Percentiles rank a stretch among this genome's conserved stretches.
Conservation (phyloP, 2,797 vertebrate genomes). For the Psittacula derbiana region DNA sequence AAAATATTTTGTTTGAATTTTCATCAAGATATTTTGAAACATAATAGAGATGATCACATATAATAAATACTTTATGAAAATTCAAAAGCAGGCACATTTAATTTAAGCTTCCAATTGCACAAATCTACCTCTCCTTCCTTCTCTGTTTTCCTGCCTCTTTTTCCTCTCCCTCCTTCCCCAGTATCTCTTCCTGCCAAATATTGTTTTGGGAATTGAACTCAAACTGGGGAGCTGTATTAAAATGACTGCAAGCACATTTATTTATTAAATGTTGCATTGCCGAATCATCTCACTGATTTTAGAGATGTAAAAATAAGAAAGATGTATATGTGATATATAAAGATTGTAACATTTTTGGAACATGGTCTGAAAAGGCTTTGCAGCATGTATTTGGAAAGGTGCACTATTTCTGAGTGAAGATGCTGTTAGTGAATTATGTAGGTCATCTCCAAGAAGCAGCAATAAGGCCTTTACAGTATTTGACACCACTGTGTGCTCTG, state of each 20-base stretch:
- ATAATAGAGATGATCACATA: not conserved
- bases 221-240: not conserved
- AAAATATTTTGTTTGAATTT: constrained; percentile 32
- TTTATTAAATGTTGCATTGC: not conserved
- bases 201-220: not conserved
- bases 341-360: not conserved
- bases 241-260: not conserved
- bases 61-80: constrained; percentile 8
- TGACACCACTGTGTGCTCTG: not conserved
- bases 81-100: not conserved
- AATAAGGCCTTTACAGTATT: not conserved
- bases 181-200: not conserved
- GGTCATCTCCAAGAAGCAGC: not conserved
- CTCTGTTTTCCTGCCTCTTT: not conserved
- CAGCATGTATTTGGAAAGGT: not conserved
- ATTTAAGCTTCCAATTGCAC: not conserved
- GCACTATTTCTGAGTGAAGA: not conserved
- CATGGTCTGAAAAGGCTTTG: not conserved
- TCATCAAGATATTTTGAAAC: constrained; percentile 3
- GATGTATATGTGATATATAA: not conserved
- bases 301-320: not conserved
- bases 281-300: not conserved
- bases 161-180: rapidly evolving
- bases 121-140: not conserved
- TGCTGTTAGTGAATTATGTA: not conserved